Evolutionary conservation across 2,113 vertebrate genomes (phyloP), one percentile per base, ranked within the genome.

Genomic region (Burhinus oedicnemus): DNA sequence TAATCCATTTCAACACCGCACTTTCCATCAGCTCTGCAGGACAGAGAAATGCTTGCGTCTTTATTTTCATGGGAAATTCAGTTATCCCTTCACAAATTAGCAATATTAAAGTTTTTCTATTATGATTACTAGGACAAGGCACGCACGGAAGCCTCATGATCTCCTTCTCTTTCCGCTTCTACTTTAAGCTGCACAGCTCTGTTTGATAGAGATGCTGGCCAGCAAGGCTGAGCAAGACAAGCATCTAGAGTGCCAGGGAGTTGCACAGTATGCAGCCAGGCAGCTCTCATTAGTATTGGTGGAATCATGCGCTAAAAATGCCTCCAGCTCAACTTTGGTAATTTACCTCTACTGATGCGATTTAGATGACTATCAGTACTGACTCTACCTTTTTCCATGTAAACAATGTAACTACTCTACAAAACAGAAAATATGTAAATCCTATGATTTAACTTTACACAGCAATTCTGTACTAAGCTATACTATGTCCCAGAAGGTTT

Each of bases 401-500:
- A 95, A 96, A 95, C 84, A 93, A 66, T 36, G 42, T 55, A 94
- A 85, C 81, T 76, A 60, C 27, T n/a, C 55, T 19, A 74, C 23
- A 78, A 93, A 89, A 75, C 8, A 85, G 45, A 83, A 91, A 95
- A 93, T 87, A 88, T 38, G 83, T 74, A 96, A 96, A 91, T 88
- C 60, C 44, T 29, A 38, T 52, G 72, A 68, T 82, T 96, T 94
- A 91, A 95, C 86, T 90, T 95, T 49, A 87, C 66, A 29, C 42
- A 82, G 90, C 76, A 94, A 18, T 90, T 78, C 93, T 55, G 34
- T 26, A 19, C 64, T 72, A 80, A 88, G 51, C 80, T 90, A 40
- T 38, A 5, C 76, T 76, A 12, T 5, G 64, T 96, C 93, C 90
- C 96, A 86, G 80, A 96, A 92, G 94, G 85, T 92, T 96, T 92